Evolutionary conservation across 2,113 vertebrate species (phyloP).

Genomic region (Phrynocephalus versicolor): DNA sequence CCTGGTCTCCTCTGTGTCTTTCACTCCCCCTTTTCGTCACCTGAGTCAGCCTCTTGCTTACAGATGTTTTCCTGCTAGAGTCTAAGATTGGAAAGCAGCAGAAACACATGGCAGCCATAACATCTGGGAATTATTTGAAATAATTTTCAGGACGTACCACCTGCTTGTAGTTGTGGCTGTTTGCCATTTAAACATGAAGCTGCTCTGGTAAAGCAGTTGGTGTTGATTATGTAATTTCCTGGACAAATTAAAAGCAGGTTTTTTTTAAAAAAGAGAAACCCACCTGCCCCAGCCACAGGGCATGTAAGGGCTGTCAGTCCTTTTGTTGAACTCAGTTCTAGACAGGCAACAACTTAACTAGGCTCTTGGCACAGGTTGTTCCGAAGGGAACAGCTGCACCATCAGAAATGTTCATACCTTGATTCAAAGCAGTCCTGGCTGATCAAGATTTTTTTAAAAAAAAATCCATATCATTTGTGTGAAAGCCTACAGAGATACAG

Average conservation of each 20-base stretch:
- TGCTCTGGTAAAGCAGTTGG: background rate
- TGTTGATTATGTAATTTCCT: constrained; percentile 2
- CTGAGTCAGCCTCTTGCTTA: background rate
- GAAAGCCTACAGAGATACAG: background rate
- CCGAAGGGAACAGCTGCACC: background rate
- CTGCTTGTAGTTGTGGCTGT: background rate
- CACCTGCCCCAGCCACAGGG: background rate
- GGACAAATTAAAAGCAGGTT: background rate
- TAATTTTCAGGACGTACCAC: background rate
- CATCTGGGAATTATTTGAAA: background rate
- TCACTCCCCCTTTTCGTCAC: background rate
- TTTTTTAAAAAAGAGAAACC: too few species aligned
- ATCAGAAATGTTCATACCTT: background rate
- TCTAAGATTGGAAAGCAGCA: background rate
- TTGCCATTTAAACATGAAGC: background rate
- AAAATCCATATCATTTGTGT: background rate
- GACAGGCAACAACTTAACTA: background rate
- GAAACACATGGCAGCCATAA: background rate
- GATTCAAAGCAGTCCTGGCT: background rate
- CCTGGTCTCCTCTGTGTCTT: background rate
- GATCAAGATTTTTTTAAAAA: background rate
- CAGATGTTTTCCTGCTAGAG: background rate
- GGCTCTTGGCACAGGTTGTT: background rate
- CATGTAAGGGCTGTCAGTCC: too few species aligned
- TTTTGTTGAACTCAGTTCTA: background rate